phyloP scores from a whole-genome alignment of 2,888 invertebrate species.

The Thelaira solivaga region DNA sequence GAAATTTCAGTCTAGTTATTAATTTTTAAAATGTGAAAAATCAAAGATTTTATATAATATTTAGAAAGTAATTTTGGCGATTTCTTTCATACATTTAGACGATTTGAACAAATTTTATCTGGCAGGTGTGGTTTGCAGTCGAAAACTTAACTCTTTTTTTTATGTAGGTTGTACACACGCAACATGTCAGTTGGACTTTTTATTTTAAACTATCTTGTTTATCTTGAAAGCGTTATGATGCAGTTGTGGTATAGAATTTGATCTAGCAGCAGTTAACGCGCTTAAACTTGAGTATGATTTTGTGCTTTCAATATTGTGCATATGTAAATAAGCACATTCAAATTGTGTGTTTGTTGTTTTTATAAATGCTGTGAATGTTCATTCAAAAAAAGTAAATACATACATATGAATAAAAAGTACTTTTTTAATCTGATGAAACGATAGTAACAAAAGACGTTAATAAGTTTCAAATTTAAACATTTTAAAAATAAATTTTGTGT shows the following conservation, averaged over 20 bases:
- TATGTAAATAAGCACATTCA: not conserved
- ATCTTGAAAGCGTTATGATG: not conserved
- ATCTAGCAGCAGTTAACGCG: not conserved
- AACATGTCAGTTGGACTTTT: conserved; percentile 37
- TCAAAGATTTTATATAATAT: too few relatives aligned
- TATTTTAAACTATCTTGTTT: conserved; percentile 19
- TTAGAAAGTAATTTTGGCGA: too few relatives aligned
- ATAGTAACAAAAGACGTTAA: not conserved
- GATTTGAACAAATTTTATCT: too few relatives aligned
- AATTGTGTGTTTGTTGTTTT: not conserved
- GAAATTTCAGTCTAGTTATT: too few relatives aligned
- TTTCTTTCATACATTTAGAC: too few relatives aligned
- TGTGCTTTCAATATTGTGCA: not conserved
- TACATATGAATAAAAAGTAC: too few relatives aligned
- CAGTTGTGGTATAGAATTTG: conserved; percentile 28
- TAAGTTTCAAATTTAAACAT: not conserved
- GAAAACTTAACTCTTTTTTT: conserved; percentile 28
- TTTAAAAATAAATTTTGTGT: not conserved
- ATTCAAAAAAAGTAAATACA: not conserved
- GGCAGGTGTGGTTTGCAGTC: too few relatives aligned
- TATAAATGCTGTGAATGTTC: not conserved
- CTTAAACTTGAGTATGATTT: not conserved
- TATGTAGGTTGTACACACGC: conserved; percentile 30
- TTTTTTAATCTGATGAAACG: not conserved
- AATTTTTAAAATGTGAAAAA: too few relatives aligned